A percentile compares a stretch with the other conserved stretches of the same genome.
phyloP scores from a whole-genome alignment of 2,797 vertebrate genomes.

The Ceryle rudis region DNA sequence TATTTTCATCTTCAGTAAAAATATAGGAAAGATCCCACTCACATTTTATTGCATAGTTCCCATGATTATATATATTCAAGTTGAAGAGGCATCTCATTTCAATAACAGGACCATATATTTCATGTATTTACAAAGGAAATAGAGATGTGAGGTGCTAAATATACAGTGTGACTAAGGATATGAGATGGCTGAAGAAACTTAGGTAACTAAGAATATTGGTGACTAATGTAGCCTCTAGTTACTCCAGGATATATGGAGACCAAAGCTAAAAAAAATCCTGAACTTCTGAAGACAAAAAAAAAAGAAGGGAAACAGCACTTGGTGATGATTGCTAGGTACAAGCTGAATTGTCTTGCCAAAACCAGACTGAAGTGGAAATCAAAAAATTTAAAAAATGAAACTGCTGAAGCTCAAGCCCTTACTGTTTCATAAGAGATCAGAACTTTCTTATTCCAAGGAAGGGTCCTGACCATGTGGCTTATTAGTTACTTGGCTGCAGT shows the following conservation, averaged over 20 bases:
- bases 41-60: not conserved
- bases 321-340: not conserved
- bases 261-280: not conserved
- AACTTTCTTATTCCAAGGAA: not conserved
- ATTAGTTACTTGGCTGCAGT: not conserved
- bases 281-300: not conserved
- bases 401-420: not conserved
- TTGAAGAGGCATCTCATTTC: not conserved
- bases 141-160: not conserved
- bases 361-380: not conserved
- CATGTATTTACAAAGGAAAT: not conserved
- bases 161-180: not conserved
- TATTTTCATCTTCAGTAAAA: not conserved
- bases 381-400: not conserved
- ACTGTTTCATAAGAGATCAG: not conserved
- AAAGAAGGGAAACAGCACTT: not conserved
- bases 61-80: accelerated
- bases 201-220: not conserved
- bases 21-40: not conserved
- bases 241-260: not conserved
- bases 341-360: not conserved
- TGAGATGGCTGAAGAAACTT: not conserved
- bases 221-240: not conserved
- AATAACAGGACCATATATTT: not conserved
- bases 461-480: not conserved